Percentiles rank a stretch among this genome's conserved stretches.
Evolutionary conservation across 2,113 vertebrate genomes (phyloP).

Genomic region (Phodopus roborovskii): DNA sequence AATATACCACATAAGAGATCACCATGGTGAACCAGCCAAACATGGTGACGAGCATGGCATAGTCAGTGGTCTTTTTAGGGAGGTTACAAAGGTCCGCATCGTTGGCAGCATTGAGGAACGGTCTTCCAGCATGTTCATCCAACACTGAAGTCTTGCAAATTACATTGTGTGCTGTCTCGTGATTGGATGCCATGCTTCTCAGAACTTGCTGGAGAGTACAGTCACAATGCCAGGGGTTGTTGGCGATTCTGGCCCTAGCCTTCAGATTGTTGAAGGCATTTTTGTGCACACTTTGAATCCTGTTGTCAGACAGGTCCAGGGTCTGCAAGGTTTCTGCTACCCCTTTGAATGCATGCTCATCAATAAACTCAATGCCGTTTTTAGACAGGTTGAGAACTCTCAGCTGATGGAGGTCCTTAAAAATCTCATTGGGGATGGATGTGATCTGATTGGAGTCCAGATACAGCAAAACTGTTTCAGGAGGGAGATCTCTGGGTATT

Average conservation of each 20-base stretch:
- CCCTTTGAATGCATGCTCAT: conserved; percentile 95
- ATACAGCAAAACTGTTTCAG: conserved; percentile 94
- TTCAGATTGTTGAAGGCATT: conserved; percentile 96
- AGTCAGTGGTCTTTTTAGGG: conserved; percentile 97
- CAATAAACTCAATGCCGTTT: conserved; percentile 96
- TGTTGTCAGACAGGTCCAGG: conserved; percentile 97
- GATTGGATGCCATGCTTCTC: conserved; percentile 96
- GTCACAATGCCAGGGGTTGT: conserved; percentile 99
- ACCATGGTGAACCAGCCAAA: conserved; percentile 99
- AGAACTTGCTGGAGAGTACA: conserved; percentile 97
- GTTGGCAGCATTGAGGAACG: conserved; percentile 92
- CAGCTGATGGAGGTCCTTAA: conserved; percentile 94
- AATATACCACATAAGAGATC: conserved; percentile 99
- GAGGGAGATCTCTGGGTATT: conserved; percentile 95
- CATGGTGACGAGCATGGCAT: conserved; percentile 99
- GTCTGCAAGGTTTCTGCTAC: conserved; percentile 95
- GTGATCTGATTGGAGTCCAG: conserved; percentile 99
- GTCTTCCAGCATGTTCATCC: conserved; percentile 93
- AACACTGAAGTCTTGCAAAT: conserved; percentile 96
- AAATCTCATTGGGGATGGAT: conserved; percentile 95
- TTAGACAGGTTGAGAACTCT: conserved; percentile 98
- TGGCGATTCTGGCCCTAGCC: conserved; percentile 94
- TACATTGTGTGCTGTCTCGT: conserved; percentile 93
- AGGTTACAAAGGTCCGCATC: conserved; percentile 97
- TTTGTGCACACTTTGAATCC: conserved; percentile 96